Evolutionary conservation across 2,888 invertebrate species (phyloP).

Genomic region (Napeogenes inachia): DNA sequence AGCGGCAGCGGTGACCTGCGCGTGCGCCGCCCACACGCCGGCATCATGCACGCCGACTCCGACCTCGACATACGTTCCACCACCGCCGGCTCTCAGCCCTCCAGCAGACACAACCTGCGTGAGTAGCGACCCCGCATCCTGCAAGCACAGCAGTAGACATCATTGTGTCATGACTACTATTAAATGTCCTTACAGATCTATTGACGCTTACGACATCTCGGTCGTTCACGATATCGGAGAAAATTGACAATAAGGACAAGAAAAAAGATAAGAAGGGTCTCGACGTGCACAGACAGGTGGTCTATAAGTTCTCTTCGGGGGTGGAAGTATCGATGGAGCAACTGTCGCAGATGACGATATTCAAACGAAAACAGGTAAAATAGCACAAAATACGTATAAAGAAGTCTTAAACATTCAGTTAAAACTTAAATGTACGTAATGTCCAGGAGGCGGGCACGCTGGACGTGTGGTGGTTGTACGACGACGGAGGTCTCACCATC

Average conservation of each 20-base stretch:
- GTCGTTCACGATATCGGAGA: slow-evolving; percentile 67
- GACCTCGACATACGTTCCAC: slow-evolving; percentile 79
- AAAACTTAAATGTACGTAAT: background rate
- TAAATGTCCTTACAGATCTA: slow-evolving; percentile 43
- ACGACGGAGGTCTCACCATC: slow-evolving; percentile 92
- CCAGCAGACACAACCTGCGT: slow-evolving; percentile 55
- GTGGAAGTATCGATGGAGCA: slow-evolving; percentile 80
- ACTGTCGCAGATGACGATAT: slow-evolving; percentile 83
- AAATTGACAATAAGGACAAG: slow-evolving; percentile 50
- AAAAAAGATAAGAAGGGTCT: slow-evolving; percentile 54
- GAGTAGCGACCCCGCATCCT: slow-evolving; percentile 29
- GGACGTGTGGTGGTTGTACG: slow-evolving; percentile 98
- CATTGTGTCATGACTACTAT: no score
- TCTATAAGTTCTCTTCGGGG: slow-evolving; percentile 78
- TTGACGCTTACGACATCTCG: slow-evolving; percentile 57
- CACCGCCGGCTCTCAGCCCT: slow-evolving; percentile 43
- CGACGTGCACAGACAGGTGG: slow-evolving; percentile 65
- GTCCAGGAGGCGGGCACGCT: slow-evolving; percentile 85
- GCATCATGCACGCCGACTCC: slow-evolving; percentile 83
- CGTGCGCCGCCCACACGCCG: slow-evolving; percentile 49
- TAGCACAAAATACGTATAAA: no score
- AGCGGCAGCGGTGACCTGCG: slow-evolving; percentile 64
- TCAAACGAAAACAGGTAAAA: slow-evolving; percentile 84
- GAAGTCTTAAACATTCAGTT: no score
- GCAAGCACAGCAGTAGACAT: no score